Percentiles rank a stretch among this genome's conserved stretches.
Conservation (phyloP, 2,113 vertebrate genomes). For the Polypterus senegalus region DNA sequence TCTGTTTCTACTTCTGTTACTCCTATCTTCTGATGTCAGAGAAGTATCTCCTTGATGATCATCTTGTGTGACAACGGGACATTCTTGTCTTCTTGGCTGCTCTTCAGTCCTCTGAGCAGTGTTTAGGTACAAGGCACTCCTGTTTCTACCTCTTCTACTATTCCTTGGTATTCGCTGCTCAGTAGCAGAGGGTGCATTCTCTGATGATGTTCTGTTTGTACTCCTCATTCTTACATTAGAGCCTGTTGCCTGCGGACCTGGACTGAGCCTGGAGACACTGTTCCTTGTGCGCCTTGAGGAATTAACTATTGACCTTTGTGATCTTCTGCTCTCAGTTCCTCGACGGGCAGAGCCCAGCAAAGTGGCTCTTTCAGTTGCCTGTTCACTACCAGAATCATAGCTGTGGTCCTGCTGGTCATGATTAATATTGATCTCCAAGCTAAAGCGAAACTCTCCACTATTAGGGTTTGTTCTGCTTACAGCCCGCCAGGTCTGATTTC, state of each 20-base stretch:
- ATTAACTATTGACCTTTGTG: constrained; percentile 21
- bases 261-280: constrained; percentile 30
- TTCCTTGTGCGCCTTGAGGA: constrained; percentile 61
- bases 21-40: constrained; percentile 38
- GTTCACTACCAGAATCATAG: constrained; percentile 32
- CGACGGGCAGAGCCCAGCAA: constrained; percentile 20
- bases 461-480: constrained; percentile 87
- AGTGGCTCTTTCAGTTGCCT: constrained; percentile 36
- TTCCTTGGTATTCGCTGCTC: constrained; percentile 35
- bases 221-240: constrained; percentile 31
- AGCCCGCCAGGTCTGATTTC: constrained; percentile 89
- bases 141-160: constrained; percentile 29
- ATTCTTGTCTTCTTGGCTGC: constrained; percentile 24
- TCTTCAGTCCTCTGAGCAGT: background rate
- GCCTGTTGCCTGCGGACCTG: constrained; percentile 27
- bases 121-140: background rate
- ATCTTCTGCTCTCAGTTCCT: constrained; percentile 31
- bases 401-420: constrained; percentile 69
- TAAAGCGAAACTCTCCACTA: constrained; percentile 86
- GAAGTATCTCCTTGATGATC: constrained; percentile 23
- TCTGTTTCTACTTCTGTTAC: constrained; percentile 66
- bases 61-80: constrained; percentile 22
- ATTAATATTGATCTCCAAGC: constrained; percentile 90
- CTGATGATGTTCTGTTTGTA: constrained; percentile 28
- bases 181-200: constrained; percentile 25